Evolutionary conservation across 2,113 vertebrate genomes (phyloP).

Genomic region (Zonotrichia leucophrys): DNA sequence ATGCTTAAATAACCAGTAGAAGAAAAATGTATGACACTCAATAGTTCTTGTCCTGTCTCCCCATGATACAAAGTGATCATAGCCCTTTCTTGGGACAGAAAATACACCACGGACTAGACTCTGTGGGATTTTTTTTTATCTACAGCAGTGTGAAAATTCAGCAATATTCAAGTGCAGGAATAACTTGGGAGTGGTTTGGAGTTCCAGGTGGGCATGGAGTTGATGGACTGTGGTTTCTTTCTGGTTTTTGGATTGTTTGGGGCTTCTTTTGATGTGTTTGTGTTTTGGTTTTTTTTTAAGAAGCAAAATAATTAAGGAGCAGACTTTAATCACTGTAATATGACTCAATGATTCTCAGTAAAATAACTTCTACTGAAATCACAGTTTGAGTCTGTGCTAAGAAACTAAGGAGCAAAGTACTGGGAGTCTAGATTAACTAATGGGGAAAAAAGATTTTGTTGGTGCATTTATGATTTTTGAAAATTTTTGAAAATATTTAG

Average conservation of each 20-base stretch:
- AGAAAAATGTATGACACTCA: background rate
- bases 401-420: background rate
- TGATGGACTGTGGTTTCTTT: background rate
- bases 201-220: background rate
- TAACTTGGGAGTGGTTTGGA: background rate
- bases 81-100: background rate
- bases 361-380: background rate
- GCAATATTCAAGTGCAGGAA: background rate
- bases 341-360: background rate
- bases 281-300: background rate
- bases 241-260: background rate
- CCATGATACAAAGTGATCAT: accelerated
- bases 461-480: background rate
- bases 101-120: background rate
- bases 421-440: background rate
- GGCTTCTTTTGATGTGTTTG: background rate
- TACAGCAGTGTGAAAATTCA: background rate
- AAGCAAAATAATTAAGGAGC: background rate
- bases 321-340: background rate
- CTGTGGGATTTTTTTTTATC: background rate
- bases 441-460: background rate
- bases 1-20: background rate
- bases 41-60: background rate
- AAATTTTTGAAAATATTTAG: background rate
- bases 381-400: background rate